Evolutionary conservation across 2,113 vertebrate species (phyloP).

Genomic region (Forbesichthys papilliferus): DNA sequence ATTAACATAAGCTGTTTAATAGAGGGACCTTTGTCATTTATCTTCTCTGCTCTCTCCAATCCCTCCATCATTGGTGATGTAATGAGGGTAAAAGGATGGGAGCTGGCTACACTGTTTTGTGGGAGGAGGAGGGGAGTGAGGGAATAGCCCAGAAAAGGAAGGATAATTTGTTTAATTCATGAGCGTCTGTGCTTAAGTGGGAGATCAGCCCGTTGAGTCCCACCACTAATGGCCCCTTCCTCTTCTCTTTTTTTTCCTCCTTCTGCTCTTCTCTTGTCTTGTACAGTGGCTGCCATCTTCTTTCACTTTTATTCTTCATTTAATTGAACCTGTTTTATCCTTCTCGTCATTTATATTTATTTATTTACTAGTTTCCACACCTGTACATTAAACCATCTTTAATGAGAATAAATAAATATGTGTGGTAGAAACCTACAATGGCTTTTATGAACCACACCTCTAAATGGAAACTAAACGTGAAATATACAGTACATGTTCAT

Average conservation of each 20-base stretch:
- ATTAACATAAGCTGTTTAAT: slow-evolving; percentile 72
- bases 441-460: no score
- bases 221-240: slow-evolving; percentile 58
- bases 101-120: slow-evolving; percentile 51
- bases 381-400: no score
- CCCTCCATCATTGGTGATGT: slow-evolving; percentile 52
- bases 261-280: slow-evolving; percentile 40
- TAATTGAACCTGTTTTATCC: slow-evolving; percentile 16
- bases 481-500: not conserved
- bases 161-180: slow-evolving; percentile 78
- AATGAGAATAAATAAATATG: no score
- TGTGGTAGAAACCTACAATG: no score
- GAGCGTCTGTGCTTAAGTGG: slow-evolving; percentile 71
- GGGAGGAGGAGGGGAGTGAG: slow-evolving; percentile 30
- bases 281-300: slow-evolving; percentile 13
- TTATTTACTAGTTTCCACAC: slow-evolving; percentile 31
- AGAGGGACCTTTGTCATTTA: slow-evolving; percentile 40
- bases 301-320: slow-evolving; percentile 42
- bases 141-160: slow-evolving; percentile 71
- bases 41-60: slow-evolving; percentile 34
- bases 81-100: slow-evolving; percentile 36
- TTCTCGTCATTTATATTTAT: not conserved
- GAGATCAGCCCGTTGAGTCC: slow-evolving; percentile 62
- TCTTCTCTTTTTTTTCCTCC: slow-evolving; percentile 1
- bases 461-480: no score